Percentiles rank a stretch among this genome's conserved stretches.
phyloP scores from a whole-genome alignment of 2,888 invertebrate genomes.

The Hesperia comma region DNA sequence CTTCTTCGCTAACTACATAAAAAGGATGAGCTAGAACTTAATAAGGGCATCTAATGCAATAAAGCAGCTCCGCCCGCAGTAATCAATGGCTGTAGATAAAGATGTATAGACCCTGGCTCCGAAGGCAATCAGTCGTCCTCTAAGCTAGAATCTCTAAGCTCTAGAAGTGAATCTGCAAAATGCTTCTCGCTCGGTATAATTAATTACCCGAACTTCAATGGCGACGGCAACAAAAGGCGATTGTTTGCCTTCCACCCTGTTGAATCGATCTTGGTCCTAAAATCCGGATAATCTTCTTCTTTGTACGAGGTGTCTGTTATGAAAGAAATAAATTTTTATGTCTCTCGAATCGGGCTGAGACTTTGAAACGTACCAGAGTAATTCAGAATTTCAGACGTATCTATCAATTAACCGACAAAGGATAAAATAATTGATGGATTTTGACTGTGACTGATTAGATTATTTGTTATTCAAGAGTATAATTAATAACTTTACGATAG shows the following conservation, averaged over 20 bases:
- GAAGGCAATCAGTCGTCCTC: constrained; percentile 55
- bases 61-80: not conserved
- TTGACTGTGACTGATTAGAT: too few relatives aligned
- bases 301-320: constrained; percentile 66
- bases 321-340: constrained; percentile 78
- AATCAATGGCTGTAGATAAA: constrained; percentile 23
- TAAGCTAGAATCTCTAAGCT: too few relatives aligned
- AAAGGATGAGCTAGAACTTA: not conserved
- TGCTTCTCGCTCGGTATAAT: constrained; percentile 69
- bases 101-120: constrained; percentile 31
- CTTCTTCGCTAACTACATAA: too few relatives aligned
- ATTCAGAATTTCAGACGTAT: constrained; percentile 20
- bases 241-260: constrained; percentile 76
- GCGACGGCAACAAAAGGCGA: constrained; percentile 75
- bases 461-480: too few relatives aligned
- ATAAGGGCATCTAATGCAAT: not conserved
- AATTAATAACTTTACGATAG: too few relatives aligned
- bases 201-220: constrained; percentile 78
- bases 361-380: constrained; percentile 49
- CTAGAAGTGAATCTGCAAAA: constrained; percentile 72
- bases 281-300: constrained; percentile 76
- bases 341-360: constrained; percentile 61
- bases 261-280: constrained; percentile 75
- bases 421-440: too few relatives aligned
- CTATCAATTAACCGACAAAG: not conserved